Percentiles rank a stretch among this genome's conserved stretches.
phyloP scores from a whole-genome alignment of 2,113 vertebrate species.

The Numenius arquata region DNA sequence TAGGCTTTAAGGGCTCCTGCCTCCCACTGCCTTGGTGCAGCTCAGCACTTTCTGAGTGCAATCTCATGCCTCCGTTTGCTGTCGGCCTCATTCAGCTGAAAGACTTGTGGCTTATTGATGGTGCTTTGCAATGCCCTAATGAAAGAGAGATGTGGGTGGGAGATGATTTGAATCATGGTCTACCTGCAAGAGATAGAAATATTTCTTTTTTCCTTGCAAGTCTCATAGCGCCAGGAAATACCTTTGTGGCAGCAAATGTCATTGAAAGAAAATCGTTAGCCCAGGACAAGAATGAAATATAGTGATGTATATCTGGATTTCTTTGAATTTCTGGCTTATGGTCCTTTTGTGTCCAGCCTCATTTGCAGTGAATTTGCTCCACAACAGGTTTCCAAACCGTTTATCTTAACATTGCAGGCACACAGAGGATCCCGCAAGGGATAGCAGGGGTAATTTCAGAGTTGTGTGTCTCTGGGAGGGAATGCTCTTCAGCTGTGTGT shows the following conservation, averaged over 20 bases:
- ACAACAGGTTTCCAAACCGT: neutral
- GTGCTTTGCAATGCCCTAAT: neutral
- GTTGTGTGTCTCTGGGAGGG: neutral
- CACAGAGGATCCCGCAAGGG: neutral
- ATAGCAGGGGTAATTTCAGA: conserved; percentile 5
- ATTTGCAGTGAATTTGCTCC: neutral
- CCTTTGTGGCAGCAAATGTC: neutral
- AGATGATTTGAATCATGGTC: neutral
- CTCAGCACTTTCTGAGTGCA: neutral
- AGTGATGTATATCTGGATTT: neutral
- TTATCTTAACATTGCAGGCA: conserved; percentile 3
- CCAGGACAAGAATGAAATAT: neutral
- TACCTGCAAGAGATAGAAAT: neutral
- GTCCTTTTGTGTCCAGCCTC: neutral
- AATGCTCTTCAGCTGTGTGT: neutral
- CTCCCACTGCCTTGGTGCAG: neutral
- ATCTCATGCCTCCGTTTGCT: neutral
- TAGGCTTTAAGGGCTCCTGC: neutral
- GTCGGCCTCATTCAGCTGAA: neutral
- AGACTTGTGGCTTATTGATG: rapidly evolving
- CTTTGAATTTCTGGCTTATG: neutral
- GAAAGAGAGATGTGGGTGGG: neutral
- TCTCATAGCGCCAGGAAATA: neutral
- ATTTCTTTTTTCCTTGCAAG: neutral
- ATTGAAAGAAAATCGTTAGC: neutral